phyloP scores from a whole-genome alignment of 2,113 vertebrate species.

The Myodes glareolus region DNA sequence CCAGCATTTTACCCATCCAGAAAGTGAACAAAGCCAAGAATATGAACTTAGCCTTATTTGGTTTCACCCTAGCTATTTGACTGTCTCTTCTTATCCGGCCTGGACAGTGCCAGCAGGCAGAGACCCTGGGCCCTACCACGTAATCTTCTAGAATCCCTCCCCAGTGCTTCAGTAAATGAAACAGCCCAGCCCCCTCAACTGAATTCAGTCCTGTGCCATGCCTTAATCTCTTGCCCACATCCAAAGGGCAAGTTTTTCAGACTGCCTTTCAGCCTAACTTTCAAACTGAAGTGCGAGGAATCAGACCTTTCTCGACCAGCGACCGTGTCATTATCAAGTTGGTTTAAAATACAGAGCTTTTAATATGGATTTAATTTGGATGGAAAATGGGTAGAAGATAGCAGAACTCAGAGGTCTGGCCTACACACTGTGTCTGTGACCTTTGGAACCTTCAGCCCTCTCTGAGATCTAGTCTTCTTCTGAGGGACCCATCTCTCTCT shows the following conservation, averaged over 20 bases:
- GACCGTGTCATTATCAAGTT: neutral
- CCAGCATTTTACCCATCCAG: neutral
- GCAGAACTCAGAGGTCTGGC: neutral
- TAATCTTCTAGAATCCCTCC: neutral
- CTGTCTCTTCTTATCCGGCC: neutral
- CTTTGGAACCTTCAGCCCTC: accelerated
- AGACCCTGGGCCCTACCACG: neutral
- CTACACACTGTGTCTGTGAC: neutral
- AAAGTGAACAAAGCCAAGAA: neutral
- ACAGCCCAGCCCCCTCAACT: neutral
- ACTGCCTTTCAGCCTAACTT: neutral
- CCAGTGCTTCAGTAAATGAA: neutral
- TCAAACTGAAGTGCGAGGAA: neutral
- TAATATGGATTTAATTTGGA: neutral
- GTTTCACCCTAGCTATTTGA: neutral
- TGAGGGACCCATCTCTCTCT: neutral
- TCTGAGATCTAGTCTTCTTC: neutral
- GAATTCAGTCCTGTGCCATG: neutral
- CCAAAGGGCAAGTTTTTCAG: constrained; percentile 1
- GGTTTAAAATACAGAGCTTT: neutral
- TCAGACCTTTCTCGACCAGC: neutral
- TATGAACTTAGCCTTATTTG: neutral
- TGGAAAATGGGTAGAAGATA: neutral
- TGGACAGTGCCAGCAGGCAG: neutral
- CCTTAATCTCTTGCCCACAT: neutral